Base-by-base conservation (phyloP, 2,797 vertebrate genomes). In the Argyrosomus regius region DNA sequence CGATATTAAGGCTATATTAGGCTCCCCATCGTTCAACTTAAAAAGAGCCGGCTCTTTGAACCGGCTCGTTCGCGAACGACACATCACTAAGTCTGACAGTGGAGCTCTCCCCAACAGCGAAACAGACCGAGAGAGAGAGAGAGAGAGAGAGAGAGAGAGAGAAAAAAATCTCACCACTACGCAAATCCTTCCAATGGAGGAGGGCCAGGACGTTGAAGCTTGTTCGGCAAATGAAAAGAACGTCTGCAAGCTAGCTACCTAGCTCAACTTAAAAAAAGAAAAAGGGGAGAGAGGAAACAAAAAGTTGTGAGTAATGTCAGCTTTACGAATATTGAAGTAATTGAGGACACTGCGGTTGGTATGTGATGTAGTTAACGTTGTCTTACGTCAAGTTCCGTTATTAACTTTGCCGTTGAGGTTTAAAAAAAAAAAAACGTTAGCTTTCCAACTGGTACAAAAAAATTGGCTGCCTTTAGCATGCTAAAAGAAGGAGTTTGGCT, bases 171-270 rank as follows among this genome's bases (percentile, higher is more conserved):
- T 86, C 88, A 93, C 77, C 90, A 85, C 85, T 87, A 90, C 88
- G 88, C 89, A 90, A 91, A 92, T 90, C 90, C 92, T 93, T 89
- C 91, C 89, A 78, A 92, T 92, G 93, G 92, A 94, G 89, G 92
- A 92, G 92, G 90, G 90, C 89, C 91, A 87, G 90, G 82, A 94
- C 87, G 84, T 49, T 64, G 85, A 83, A 70, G 88, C 92, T 92
- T 89, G 85, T 87, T 91, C 87, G 84, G 89, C 91, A 85, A 90
- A 90, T 90, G 85, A 92, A 64, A 90, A 93, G 84, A 90, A 85
- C 84, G 87, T 80, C 88, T 87, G 85, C 89, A 81, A 89, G 90
- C 89, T 91, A 91, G 87, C 92, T 50, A 66, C 88, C 75, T 86
- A 89, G 90, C 90, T 81, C 84, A 88, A 89, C 82, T 82, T 39